Conservation (phyloP, 2,797 vertebrate species). For the Sylvia borin region DNA sequence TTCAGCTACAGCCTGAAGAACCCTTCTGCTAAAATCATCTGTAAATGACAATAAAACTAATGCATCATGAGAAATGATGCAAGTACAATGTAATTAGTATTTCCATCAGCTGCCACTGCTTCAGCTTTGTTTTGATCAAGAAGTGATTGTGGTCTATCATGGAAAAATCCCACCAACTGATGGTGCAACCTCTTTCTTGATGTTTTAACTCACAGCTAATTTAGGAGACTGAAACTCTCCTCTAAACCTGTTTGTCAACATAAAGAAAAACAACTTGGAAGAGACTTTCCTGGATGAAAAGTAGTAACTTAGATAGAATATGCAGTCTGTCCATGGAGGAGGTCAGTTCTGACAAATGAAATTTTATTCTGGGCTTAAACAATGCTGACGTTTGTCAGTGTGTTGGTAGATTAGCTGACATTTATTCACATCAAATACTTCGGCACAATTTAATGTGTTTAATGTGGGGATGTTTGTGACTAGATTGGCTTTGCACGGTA, state of each 20-base stretch:
- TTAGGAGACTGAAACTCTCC: not conserved
- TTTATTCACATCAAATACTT: not conserved
- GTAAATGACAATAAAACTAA: not conserved
- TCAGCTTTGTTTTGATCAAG: constrained; percentile 8
- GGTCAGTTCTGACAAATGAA: not conserved
- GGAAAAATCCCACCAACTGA: not conserved
- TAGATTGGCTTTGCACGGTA: constrained; percentile 8
- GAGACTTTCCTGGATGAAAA: not conserved
- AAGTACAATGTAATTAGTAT: not conserved
- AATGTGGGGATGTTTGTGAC: constrained; percentile 17
- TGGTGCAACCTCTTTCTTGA: not conserved
- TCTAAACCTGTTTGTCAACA: not conserved
- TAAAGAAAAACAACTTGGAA: not conserved
- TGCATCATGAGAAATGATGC: not conserved
- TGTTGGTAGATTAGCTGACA: not conserved
- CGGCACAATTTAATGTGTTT: constrained; percentile 17
- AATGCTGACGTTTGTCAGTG: not conserved
- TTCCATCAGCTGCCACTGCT: not conserved
- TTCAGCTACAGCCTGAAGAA: constrained; percentile 23
- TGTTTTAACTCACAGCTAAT: not conserved
- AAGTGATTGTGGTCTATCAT: not conserved
- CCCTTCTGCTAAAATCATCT: constrained; percentile 1
- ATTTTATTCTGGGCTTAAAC: not conserved
- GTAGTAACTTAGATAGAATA: not conserved
- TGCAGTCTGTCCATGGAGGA: not conserved